Percentiles rank a stretch among this genome's conserved stretches.
phyloP scores from a whole-genome alignment of 2,113 vertebrate species.

The Perognathus longimembris region DNA sequence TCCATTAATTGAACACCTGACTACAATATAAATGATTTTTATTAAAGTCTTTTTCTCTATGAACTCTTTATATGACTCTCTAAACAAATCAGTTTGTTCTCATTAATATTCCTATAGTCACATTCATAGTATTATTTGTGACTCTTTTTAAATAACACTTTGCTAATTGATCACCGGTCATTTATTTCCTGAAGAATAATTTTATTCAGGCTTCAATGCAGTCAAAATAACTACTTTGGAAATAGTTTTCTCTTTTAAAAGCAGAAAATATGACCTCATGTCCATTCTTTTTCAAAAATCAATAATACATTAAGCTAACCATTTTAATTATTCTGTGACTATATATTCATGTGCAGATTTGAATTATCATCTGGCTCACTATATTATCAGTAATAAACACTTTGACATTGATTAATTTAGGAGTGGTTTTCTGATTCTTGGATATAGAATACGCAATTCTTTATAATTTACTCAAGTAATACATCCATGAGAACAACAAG shows the following conservation, averaged over 20 bases:
- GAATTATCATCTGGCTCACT: slow-evolving; percentile 8
- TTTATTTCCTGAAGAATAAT: slow-evolving; percentile 1
- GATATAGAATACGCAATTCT: slow-evolving; percentile 24
- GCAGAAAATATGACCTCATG: not conserved
- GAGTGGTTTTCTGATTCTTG: not conserved
- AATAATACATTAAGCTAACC: not conserved
- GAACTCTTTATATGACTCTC: not conserved
- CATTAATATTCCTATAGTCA: not conserved
- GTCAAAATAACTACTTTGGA: slow-evolving; percentile 8
- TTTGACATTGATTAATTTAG: slow-evolving; percentile 20
- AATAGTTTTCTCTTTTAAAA: not conserved
- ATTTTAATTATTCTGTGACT: not conserved
- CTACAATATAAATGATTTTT: slow-evolving; percentile 15
- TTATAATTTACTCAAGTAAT: slow-evolving; percentile 6
- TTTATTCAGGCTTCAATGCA: not conserved
- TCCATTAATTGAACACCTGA: not conserved
- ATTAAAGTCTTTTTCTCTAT: not conserved
- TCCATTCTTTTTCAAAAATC: slow-evolving; percentile 14
- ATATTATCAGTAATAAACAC: not conserved
- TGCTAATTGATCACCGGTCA: not conserved
- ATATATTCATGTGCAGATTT: not conserved
- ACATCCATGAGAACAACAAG: not conserved
- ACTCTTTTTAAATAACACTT: slow-evolving; percentile 2
- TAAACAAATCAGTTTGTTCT: slow-evolving; percentile 25
- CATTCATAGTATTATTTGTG: not conserved